Evolutionary conservation across 2,888 invertebrate genomes (phyloP), one percentile per base, ranked within the genome.

Genomic region (Coleophora deauratella): DNA sequence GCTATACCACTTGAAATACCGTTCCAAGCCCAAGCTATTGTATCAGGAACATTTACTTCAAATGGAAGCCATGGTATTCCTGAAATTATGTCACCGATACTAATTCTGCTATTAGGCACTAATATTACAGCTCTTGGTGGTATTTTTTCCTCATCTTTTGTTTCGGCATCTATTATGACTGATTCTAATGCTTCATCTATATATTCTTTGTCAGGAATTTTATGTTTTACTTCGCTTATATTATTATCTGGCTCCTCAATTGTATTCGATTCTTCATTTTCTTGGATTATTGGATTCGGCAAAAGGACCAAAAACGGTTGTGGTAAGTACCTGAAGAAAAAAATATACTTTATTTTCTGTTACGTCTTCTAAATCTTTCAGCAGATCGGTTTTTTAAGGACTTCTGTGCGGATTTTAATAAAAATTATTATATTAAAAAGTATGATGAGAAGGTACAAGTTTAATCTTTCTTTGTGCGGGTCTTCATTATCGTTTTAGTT

Each of bases 31-130:
- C 79, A 81, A 0, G 72, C 63, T 39, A 90, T 71, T 0, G 86
- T 71, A 51, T 90, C 89, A 2, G 90, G 90, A 0, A 91, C 87
- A 57, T 90, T 91, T 1, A 91, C 67, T 67, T 90, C 88, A 40
- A 91, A 72, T 0, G 91, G 91, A 13, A 91, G 67, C 59, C 88
- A 88, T 0, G 88, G 87, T 15, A 88, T 81, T 4, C 70, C 64
- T 11, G 84, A 79, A 43, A 90, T 88, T 37, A 88, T 65, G 30
- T 73, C 75, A 3, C 88, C 86, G 10, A 85, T 62, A 1, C 66
- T 60, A 10, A 65, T 52, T 53, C 73, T 70, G 11, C 67, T 66
- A 40, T 54, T 55, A 10, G 63, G 62, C 33, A 62, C 21, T 0
- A 78, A 47, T 35, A 76, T 38, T 31, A 70, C 44, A 6, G 65